phyloP scores from a whole-genome alignment of 1,140 invertebrate species.

The Caenorhabditis brenneri region DNA sequence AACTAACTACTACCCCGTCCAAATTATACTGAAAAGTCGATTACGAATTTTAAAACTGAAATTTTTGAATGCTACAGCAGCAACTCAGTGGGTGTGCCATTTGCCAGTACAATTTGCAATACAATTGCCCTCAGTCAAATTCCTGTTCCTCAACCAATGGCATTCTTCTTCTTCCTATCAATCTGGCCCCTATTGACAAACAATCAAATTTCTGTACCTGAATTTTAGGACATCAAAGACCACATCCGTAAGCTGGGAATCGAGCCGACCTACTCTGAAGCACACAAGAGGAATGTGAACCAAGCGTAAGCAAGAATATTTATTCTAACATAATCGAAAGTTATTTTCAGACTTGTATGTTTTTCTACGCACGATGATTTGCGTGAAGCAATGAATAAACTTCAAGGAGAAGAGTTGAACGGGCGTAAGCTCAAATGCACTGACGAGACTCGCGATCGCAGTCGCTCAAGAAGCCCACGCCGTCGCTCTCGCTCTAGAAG shows the following conservation, averaged over 20 bases:
- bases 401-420: slow-evolving; percentile 93
- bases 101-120: slow-evolving; percentile 41
- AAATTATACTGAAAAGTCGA: not conserved
- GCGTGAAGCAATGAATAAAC: slow-evolving; percentile 91
- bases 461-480: slow-evolving; percentile 22
- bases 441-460: slow-evolving; percentile 74
- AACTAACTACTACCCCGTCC: slow-evolving; percentile 17
- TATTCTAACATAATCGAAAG: slow-evolving; percentile 38
- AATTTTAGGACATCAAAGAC: slow-evolving; percentile 91
- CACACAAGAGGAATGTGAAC: slow-evolving; percentile 87
- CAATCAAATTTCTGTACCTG: slow-evolving; percentile 14
- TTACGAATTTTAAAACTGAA: not conserved
- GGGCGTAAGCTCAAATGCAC: slow-evolving; percentile 82
- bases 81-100: slow-evolving; percentile 37
- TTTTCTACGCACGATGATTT: slow-evolving; percentile 89
- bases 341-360: slow-evolving; percentile 82
- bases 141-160: slow-evolving; percentile 31
- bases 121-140: slow-evolving; percentile 25
- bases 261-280: slow-evolving; percentile 98
- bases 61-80: slow-evolving; percentile 26
- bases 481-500: slow-evolving; percentile 31
- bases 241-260: slow-evolving; percentile 94
- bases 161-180: slow-evolving; percentile 36
- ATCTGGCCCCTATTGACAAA: slow-evolving; percentile 24
- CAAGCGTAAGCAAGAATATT: slow-evolving; percentile 83